phyloP scores from a whole-genome alignment of 2,888 invertebrate species.

The Cyclophora albipunctata region DNA sequence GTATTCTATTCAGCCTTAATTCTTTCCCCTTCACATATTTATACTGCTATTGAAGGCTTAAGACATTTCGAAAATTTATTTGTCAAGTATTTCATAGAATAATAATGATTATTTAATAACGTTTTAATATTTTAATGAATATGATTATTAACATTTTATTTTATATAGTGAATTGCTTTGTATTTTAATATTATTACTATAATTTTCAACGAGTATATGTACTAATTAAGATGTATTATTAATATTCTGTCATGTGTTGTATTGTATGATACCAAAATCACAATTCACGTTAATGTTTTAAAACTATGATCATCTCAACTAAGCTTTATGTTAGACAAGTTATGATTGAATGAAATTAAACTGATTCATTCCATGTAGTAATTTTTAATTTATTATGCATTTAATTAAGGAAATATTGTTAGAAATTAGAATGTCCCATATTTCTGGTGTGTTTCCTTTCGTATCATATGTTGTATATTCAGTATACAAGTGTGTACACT shows the following conservation, averaged over 20 bases:
- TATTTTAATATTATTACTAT: neutral
- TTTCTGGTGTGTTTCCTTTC: too few species aligned
- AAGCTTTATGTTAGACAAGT: neutral
- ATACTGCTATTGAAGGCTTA: slow-evolving; percentile 22
- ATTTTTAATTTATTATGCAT: slow-evolving; percentile 9
- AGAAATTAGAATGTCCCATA: too few species aligned
- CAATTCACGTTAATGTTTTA: too few species aligned
- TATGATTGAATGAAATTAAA: slow-evolving; percentile 28
- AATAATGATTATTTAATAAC: slow-evolving; percentile 19
- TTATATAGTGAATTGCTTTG: neutral
- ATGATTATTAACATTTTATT: neutral
- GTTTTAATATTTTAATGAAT: slow-evolving; percentile 1
- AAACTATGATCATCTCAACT: neutral
- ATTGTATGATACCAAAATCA: neutral
- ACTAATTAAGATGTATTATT: neutral
- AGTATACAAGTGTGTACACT: too few species aligned
- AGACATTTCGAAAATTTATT: slow-evolving; percentile 36
- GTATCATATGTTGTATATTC: too few species aligned
- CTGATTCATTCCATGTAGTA: slow-evolving; percentile 33
- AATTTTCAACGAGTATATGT: neutral
- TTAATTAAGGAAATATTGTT: neutral
- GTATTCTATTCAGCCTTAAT: slow-evolving; percentile 10
- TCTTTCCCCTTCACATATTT: slow-evolving; percentile 27
- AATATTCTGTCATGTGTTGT: neutral
- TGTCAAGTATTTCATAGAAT: slow-evolving; percentile 36